Conservation (phyloP, 2,888 invertebrate species). For the Melinaea marsaeus region DNA sequence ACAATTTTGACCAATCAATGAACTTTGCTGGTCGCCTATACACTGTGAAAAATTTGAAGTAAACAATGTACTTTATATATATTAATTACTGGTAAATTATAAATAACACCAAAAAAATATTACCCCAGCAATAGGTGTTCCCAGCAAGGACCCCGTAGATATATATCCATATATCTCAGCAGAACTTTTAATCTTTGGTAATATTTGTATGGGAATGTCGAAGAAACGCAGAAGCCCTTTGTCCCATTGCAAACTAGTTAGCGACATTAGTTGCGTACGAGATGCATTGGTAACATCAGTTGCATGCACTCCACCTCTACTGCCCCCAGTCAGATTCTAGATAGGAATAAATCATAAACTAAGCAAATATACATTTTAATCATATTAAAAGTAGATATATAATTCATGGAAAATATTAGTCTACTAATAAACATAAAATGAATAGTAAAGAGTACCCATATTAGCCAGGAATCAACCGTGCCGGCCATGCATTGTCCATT, state of each 20-base stretch:
- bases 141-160: slow-evolving; percentile 83
- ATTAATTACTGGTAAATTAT: not conserved
- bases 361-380: not conserved
- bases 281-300: slow-evolving; percentile 99
- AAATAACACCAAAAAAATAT: slow-evolving; percentile 41
- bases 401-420: not conserved
- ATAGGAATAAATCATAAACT: slow-evolving; percentile 28
- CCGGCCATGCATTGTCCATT: slow-evolving; percentile 87
- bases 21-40: slow-evolving; percentile 97
- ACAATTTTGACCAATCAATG: slow-evolving; percentile 94
- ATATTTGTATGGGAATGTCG: slow-evolving; percentile 87
- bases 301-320: slow-evolving; percentile 81
- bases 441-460: slow-evolving; percentile 83
- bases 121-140: slow-evolving; percentile 93
- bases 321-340: slow-evolving; percentile 80
- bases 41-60: slow-evolving; percentile 75
- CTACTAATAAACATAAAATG: not conserved
- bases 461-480: slow-evolving; percentile 96
- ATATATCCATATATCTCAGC: slow-evolving; percentile 95
- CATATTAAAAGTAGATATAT: not conserved
- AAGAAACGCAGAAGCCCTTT: slow-evolving; percentile 91
- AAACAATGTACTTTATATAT: not conserved
- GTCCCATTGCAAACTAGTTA: slow-evolving; percentile 93
- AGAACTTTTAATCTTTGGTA: slow-evolving; percentile 93
- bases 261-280: slow-evolving; percentile 96